A percentile compares a stretch with the other conserved stretches of the same genome.
Conservation (phyloP, 2,888 invertebrate species). For the Thumatha senex region DNA sequence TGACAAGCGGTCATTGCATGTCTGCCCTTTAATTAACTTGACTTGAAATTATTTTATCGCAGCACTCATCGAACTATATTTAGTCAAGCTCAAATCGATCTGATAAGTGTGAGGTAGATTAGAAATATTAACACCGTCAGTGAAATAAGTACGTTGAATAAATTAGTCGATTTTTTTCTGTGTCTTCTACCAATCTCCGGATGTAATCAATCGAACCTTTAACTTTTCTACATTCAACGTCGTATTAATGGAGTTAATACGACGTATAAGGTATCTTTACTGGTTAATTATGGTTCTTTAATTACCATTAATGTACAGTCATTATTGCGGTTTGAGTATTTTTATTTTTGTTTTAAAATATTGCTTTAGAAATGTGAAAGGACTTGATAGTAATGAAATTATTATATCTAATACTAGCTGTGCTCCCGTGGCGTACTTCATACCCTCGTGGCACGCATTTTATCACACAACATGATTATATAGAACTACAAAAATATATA, state of each 20-base stretch:
- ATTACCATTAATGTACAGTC: background rate
- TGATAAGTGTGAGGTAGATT: conserved; percentile 31
- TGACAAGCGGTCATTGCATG: conserved; percentile 30
- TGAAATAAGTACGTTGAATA: conserved; percentile 4
- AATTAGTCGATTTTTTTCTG: conserved; percentile 9
- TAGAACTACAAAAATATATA: no score
- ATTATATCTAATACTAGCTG: no score
- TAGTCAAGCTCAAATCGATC: conserved; percentile 29
- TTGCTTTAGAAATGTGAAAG: background rate
- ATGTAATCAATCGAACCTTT: conserved; percentile 6
- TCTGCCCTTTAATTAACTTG: conserved; percentile 37
- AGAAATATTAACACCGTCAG: conserved; percentile 23
- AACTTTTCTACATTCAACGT: background rate
- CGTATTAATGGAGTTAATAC: background rate
- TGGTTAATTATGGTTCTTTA: background rate
- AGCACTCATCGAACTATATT: conserved; percentile 34
- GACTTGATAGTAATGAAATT: no score
- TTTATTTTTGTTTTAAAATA: background rate
- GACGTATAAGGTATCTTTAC: conserved; percentile 13
- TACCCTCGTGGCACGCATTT: no score
- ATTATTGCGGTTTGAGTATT: no score
- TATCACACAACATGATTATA: no score
- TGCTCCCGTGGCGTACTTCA: no score
- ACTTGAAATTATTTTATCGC: conserved; percentile 35
- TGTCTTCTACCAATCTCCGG: conserved; percentile 1